These are phyloP conservation scores for Hemibagrus wyckioides DNA, from an alignment of 2,113 vertebrate species.

Conservation along the genomic window DNA sequence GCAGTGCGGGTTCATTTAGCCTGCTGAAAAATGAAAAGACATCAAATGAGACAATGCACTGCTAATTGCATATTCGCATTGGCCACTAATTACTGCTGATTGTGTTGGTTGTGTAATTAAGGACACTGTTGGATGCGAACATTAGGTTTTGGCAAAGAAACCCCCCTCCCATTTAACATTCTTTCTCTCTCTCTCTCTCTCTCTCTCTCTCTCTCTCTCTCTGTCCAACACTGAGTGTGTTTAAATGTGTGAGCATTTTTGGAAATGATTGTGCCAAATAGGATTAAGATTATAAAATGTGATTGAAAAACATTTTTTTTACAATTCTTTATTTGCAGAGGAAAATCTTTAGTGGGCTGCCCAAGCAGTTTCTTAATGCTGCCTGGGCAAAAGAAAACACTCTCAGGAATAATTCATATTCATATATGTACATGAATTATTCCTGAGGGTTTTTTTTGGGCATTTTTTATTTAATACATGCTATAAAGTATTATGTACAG, in stretches of 20 bases:
- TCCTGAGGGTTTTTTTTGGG: too few relatives aligned
- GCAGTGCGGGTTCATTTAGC: constrained; percentile 35
- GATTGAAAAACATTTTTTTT: constrained; percentile 19
- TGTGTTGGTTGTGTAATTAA: constrained; percentile 46
- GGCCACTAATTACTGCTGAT: constrained; percentile 53
- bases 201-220: neutral
- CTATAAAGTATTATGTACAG: too few relatives aligned
- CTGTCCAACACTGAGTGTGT: neutral
- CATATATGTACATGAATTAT: too few relatives aligned
- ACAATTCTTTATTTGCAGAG: neutral
- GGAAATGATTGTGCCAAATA: constrained; percentile 21
- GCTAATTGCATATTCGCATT: constrained; percentile 41
- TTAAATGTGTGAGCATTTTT: constrained; percentile 4
- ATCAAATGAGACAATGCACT: constrained; percentile 50
- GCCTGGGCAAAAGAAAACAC: neutral
- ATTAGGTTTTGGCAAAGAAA: neutral
- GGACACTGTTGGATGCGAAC: constrained; percentile 1
- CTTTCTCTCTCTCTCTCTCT: constrained; percentile 5
- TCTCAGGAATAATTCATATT: too few relatives aligned
- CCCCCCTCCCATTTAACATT: neutral
- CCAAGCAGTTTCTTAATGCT: constrained; percentile 25
- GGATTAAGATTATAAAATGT: constrained; percentile 31
- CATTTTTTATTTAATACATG: too few relatives aligned
- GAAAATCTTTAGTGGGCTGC: constrained; percentile 4
- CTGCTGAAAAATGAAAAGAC: constrained; percentile 42